phyloP scores from a whole-genome alignment of 2,797 vertebrate genomes.

The Cryptoprocta ferox region DNA sequence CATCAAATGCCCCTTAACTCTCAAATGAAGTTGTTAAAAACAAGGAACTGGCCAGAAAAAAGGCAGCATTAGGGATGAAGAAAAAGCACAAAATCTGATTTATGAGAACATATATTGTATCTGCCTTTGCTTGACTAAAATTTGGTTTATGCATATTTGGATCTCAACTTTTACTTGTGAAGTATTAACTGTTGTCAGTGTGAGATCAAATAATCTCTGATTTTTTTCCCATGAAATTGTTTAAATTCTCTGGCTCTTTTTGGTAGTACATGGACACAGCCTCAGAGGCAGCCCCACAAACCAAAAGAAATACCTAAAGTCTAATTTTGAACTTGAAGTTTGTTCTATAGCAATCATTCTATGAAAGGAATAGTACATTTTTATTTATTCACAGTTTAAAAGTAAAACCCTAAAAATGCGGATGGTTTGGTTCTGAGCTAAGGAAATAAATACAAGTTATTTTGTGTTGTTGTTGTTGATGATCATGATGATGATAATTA shows the following conservation, averaged over 20 bases:
- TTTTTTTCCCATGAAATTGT: not conserved
- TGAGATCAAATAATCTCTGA: not conserved
- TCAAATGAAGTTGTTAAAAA: not conserved
- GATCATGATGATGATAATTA: not conserved
- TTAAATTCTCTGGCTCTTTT: not conserved
- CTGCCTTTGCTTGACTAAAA: not conserved
- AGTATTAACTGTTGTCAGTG: not conserved
- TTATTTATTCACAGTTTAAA: not conserved
- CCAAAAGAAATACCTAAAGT: not conserved
- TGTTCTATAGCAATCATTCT: not conserved
- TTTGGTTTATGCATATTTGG: not conserved
- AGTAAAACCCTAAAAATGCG: not conserved
- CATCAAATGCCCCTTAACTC: not conserved
- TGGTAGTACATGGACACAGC: not conserved
- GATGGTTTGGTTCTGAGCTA: not conserved
- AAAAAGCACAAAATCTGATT: not conserved
- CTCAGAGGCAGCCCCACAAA: not conserved
- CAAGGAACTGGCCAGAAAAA: not conserved
- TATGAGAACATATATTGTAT: not conserved
- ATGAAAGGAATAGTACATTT: not conserved
- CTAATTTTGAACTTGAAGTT: not conserved
- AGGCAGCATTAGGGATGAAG: not conserved
- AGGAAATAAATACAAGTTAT: not conserved
- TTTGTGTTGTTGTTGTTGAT: not conserved
- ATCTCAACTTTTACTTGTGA: not conserved